Percentiles rank a stretch among this genome's conserved stretches.
Evolutionary conservation across 2,797 vertebrate species (phyloP).

Genomic region (Falco rusticolus): DNA sequence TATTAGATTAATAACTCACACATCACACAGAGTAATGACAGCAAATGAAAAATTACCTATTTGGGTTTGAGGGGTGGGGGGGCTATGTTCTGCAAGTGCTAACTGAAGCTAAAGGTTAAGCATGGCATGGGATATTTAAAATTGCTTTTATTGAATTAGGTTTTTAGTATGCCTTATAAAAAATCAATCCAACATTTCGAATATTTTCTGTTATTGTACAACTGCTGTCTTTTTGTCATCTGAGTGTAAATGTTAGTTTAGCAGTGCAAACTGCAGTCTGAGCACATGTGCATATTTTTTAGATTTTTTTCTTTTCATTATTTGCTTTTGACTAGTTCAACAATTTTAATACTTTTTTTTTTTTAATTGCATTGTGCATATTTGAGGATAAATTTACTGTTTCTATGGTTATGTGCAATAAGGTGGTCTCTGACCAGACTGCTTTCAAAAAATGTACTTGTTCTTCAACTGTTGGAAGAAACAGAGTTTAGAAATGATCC

Average conservation of each 20-base stretch:
- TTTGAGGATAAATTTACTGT: neutral
- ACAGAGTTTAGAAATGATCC: neutral
- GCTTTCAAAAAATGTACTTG: neutral
- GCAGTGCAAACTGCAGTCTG: neutral
- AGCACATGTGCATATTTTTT: neutral
- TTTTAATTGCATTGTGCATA: neutral
- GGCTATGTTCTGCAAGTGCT: neutral
- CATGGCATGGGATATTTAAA: neutral
- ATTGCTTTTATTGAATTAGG: neutral
- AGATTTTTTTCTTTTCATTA: neutral
- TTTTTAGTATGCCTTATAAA: neutral
- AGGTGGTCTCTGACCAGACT: neutral
- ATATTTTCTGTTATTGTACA: neutral
- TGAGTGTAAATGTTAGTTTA: neutral
- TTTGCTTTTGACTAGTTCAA: neutral
- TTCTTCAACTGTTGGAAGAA: neutral
- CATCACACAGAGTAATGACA: neutral
- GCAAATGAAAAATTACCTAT: neutral
- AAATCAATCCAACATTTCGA: neutral
- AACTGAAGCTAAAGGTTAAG: neutral
- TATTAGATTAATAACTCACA: neutral
- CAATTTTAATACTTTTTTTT: neutral
- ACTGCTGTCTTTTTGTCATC: neutral
- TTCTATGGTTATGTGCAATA: neutral
- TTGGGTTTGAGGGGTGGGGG: neutral